Evolutionary conservation across 2,797 vertebrate species (phyloP), one percentile per base, ranked within the genome.

Genomic region (Eulemur albifrons): DNA sequence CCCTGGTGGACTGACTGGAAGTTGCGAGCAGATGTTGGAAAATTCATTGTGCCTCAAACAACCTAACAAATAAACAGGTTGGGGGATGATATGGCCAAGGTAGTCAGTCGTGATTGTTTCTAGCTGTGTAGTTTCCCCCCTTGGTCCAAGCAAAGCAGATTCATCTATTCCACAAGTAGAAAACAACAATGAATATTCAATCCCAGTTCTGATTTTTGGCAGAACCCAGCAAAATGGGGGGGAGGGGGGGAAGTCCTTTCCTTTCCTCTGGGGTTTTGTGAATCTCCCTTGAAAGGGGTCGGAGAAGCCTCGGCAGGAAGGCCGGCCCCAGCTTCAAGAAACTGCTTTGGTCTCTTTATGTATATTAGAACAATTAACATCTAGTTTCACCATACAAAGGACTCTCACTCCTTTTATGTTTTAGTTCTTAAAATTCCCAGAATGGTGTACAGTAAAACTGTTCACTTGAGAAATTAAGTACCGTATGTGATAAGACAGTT

Each of bases 391-490:
- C 97, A 97, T 96, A 98, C 96, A 97, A 98, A 98, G 98, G 89
- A 95, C 92, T 94, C 97, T 98, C 98, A 96, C 98, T 96, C 94
- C 96, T 97, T 98, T 97, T 85, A 98, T 98, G 98, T 98, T 98
- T 98, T 98, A 98, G 96, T 98, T 98, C 98, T 98, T 98, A 96
- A 98, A 98, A 98, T 98, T 98, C 98, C 98, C 98, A 98, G 98
- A 98, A 98, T 98, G 98, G 98, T 97, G 96, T 97, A 98, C 96
- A 98, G 96, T 98, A 98, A 98, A 98, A 98, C 98, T 98, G 98
- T 98, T 98, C 98, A 98, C 98, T 98, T 98, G 98, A 99, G 98
- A 98, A 98, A 99, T 99, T 98, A 99, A 98, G 98, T 98, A 98
- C 98, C 30, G 73, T 98, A 96, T 98, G 98, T 94, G 98, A 98